phyloP scores from a whole-genome alignment of 2,797 vertebrate species.

The Clamator glandarius region DNA sequence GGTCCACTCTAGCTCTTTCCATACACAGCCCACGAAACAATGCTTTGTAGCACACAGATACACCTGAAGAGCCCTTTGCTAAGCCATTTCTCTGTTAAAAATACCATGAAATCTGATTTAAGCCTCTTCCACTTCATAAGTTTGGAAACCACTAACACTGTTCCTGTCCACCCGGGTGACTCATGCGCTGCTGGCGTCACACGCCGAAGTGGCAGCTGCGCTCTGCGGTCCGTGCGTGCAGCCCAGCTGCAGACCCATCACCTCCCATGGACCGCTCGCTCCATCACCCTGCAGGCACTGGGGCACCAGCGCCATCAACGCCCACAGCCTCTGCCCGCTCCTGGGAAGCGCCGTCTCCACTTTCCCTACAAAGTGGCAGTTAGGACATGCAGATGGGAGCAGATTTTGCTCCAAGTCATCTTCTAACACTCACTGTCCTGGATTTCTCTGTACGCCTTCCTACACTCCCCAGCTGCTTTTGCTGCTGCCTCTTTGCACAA shows the following conservation, averaged over 20 bases:
- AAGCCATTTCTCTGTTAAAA: not conserved
- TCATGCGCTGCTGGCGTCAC: constrained; percentile 50
- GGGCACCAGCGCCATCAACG: not conserved
- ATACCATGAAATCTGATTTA: not conserved
- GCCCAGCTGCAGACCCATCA: not conserved
- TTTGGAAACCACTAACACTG: not conserved
- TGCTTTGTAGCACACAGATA: not conserved
- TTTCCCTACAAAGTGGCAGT: not conserved
- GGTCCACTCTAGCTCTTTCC: not conserved
- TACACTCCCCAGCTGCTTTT: too few species aligned
- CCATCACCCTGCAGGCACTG: not conserved
- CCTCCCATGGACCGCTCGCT: not conserved
- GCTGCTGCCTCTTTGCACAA: not conserved
- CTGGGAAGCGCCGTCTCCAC: rapidly evolving
- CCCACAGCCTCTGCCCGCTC: not conserved
- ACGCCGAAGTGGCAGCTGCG: not conserved
- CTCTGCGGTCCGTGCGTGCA: not conserved
- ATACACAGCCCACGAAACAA: not conserved
- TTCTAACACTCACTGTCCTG: not conserved
- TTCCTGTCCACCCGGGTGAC: not conserved
- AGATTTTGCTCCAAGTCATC: not conserved
- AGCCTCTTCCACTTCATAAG: not conserved
- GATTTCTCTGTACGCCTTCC: too few species aligned
- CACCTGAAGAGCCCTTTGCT: not conserved
- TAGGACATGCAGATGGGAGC: not conserved